Conservation (phyloP, 2,888 invertebrate genomes). For the Epinotia ramella region DNA sequence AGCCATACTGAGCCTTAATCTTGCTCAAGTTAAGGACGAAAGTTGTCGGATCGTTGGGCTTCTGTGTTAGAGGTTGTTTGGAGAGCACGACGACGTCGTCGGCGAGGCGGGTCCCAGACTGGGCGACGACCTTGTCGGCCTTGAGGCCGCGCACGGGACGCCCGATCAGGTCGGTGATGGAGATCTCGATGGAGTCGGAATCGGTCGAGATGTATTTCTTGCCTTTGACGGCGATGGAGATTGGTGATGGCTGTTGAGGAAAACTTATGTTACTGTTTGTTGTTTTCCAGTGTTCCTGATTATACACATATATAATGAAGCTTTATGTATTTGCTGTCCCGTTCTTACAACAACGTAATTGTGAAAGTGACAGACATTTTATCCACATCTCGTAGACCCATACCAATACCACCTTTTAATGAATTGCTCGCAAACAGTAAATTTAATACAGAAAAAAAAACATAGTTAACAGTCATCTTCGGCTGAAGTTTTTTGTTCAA, state of each 20-base stretch:
- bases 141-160: slow-evolving; percentile 87
- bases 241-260: slow-evolving; percentile 88
- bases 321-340: too few species aligned
- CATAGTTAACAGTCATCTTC: too few species aligned
- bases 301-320: too few species aligned
- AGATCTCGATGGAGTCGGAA: slow-evolving; percentile 89
- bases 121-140: slow-evolving; percentile 88
- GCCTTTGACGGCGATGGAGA: slow-evolving; percentile 92
- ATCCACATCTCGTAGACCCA: too few species aligned
- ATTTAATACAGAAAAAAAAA: too few species aligned
- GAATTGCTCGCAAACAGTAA: too few species aligned
- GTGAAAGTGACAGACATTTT: too few species aligned
- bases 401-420: too few species aligned
- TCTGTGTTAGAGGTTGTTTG: slow-evolving; percentile 84
- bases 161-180: slow-evolving; percentile 91
- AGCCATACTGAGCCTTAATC: slow-evolving; percentile 92
- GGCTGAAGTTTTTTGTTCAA: too few species aligned
- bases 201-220: slow-evolving; percentile 91
- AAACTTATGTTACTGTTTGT: not conserved
- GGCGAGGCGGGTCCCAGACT: slow-evolving; percentile 89
- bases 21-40: slow-evolving; percentile 92
- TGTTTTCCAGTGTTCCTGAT: too few species aligned
- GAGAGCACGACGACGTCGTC: slow-evolving; percentile 92
- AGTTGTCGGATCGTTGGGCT: slow-evolving; percentile 86
- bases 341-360: too few species aligned